Conservation (phyloP, 2,797 vertebrate species). For the Sebastes matsubarae region DNA sequence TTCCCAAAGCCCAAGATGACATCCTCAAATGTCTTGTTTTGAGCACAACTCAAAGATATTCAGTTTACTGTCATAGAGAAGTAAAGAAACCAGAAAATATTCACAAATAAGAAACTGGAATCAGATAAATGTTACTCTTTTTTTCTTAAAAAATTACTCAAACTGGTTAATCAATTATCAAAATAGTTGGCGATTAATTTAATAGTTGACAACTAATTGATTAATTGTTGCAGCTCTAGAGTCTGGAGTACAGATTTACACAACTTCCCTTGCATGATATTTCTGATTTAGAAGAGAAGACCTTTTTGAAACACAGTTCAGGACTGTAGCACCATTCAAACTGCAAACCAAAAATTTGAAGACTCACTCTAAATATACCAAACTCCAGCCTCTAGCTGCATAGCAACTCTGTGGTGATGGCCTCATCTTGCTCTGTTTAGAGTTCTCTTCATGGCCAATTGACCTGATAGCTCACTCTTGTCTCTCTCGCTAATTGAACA, state of each 20-base stretch:
- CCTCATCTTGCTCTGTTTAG: slow-evolving; percentile 69
- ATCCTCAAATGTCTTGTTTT: no score
- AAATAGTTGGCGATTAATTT: no score
- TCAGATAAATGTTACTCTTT: no score
- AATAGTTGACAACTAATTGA: no score
- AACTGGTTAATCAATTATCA: no score
- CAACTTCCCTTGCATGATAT: not conserved
- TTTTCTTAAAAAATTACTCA: no score
- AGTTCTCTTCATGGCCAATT: slow-evolving; percentile 84
- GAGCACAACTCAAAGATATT: no score
- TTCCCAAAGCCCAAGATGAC: no score
- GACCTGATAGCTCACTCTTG: slow-evolving; percentile 76
- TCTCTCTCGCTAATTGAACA: slow-evolving; percentile 80
- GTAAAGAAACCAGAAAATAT: no score
- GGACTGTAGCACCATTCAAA: not conserved
- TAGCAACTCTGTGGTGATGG: slow-evolving; percentile 64
- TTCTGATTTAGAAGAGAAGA: not conserved
- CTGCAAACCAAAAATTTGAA: not conserved
- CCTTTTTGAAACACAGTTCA: not conserved
- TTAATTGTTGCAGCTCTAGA: not conserved
- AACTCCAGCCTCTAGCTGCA: slow-evolving; percentile 19
- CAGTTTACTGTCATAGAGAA: no score
- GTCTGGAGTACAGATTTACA: not conserved
- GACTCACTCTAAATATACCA: not conserved
- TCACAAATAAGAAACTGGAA: no score